Percentiles rank a stretch among this genome's conserved stretches.
These are phyloP conservation scores for Zaprionus tsacasi DNA, from an alignment of 1,140 invertebrate genomes.

Conservation along the genomic window DNA sequence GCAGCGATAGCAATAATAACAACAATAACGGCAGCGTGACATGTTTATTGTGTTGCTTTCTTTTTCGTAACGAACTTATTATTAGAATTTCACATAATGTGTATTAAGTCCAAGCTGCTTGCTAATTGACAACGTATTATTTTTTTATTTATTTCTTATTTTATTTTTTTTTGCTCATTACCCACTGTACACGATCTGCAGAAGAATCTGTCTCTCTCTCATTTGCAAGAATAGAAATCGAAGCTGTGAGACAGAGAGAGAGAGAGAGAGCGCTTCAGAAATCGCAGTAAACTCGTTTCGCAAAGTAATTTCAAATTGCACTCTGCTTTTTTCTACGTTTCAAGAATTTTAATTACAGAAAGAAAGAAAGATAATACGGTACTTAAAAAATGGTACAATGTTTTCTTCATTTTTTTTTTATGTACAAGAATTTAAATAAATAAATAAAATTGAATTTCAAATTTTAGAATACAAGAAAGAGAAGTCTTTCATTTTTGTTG, in stretches of 20 bases:
- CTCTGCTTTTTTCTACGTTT: neutral
- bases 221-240: conserved; percentile 9
- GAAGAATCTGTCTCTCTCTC: neutral
- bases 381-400: neutral
- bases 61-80: conserved; percentile 72
- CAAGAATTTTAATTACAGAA: neutral
- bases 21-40: conserved; percentile 13
- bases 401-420: neutral
- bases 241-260: neutral
- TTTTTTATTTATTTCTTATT: neutral
- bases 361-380: neutral
- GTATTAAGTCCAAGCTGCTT: conserved; percentile 42
- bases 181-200: neutral
- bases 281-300: neutral
- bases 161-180: neutral
- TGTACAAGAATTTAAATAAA: neutral
- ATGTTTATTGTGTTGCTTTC: conserved; percentile 61
- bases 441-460: neutral
- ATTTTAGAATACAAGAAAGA: neutral
- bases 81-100: conserved; percentile 77
- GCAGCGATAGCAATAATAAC: conserved; percentile 31
- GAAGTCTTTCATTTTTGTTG: too few relatives aligned
- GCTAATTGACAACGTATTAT: conserved; percentile 50
- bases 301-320: conserved; percentile 1
- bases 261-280: neutral